Percentiles rank a stretch among this genome's conserved stretches.
Evolutionary conservation across 1,140 invertebrate genomes (phyloP).

Genomic region (Drosophila subpulchrella): DNA sequence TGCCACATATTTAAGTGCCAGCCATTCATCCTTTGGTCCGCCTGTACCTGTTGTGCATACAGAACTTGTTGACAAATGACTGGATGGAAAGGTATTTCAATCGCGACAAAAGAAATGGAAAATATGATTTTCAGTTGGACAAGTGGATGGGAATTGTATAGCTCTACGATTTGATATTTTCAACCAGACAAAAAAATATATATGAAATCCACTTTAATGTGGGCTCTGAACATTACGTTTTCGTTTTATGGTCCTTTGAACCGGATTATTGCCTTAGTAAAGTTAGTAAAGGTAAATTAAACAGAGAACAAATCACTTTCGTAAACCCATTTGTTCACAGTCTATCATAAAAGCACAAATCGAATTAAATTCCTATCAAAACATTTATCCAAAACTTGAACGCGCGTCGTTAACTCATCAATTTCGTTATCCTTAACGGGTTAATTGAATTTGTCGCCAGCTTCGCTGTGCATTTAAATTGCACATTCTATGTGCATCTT

Average conservation of each 20-base stretch:
- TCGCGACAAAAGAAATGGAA: conserved; percentile 24
- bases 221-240: too few relatives aligned
- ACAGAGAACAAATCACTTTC: background rate
- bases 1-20: conserved; percentile 48
- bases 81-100: conserved; percentile 38
- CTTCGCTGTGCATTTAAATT: conserved; percentile 32
- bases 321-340: background rate
- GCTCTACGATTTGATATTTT: too few relatives aligned
- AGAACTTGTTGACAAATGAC: conserved; percentile 39
- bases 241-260: too few relatives aligned
- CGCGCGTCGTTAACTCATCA: conserved; percentile 8
- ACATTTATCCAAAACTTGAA: conserved; percentile 7
- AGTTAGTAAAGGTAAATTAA: background rate
- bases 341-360: conserved; percentile 4
- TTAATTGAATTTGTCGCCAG: conserved; percentile 46
- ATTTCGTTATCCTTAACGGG: conserved; percentile 36
- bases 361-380: conserved; percentile 1
- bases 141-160: background rate
- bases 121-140: conserved; percentile 9
- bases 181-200: background rate
- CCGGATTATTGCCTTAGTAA: background rate
- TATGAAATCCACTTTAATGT: background rate
- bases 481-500: conserved; percentile 54
- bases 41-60: conserved; percentile 52
- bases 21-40: conserved; percentile 51